These are phyloP conservation scores for Drosophila ercepeae DNA, from an alignment of 1,140 invertebrate species.

Conservation along the genomic window DNA sequence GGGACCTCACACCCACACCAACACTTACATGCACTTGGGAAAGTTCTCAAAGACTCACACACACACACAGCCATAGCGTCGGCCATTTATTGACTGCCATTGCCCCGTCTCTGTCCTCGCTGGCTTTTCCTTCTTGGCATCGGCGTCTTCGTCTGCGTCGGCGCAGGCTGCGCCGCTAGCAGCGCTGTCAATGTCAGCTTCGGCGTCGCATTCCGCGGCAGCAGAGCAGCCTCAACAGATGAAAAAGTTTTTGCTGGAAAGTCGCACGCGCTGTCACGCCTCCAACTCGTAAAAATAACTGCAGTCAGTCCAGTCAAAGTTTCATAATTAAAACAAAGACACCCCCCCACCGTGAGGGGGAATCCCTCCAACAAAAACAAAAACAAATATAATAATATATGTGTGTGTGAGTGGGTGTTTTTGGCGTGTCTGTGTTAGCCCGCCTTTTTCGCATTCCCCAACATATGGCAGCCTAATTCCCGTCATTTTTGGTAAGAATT, in stretches of 20 bases:
- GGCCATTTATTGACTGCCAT: constrained; percentile 35
- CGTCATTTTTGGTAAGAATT: constrained; percentile 49
- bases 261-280: constrained; percentile 57
- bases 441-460: constrained; percentile 55
- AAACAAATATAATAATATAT: not conserved
- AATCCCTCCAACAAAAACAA: constrained; percentile 17
- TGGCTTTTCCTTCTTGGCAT: constrained; percentile 10
- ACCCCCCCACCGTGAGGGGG: constrained; percentile 1
- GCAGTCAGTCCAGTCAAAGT: constrained; percentile 43
- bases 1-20: constrained; percentile 11
- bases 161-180: constrained; percentile 23
- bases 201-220: constrained; percentile 35
- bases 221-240: constrained; percentile 69
- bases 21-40: not conserved
- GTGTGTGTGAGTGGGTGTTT: not conserved
- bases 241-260: constrained; percentile 68
- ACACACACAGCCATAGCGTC: constrained; percentile 5
- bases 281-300: constrained; percentile 41
- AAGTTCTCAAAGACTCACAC: constrained; percentile 4
- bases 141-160: constrained; percentile 42
- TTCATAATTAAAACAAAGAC: constrained; percentile 49
- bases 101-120: constrained; percentile 19
- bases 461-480: constrained; percentile 74
- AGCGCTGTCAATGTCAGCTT: constrained; percentile 24
- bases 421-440: constrained; percentile 47